phyloP scores from a whole-genome alignment of 2,888 invertebrate species.

The Dromius quadrimaculatus region DNA sequence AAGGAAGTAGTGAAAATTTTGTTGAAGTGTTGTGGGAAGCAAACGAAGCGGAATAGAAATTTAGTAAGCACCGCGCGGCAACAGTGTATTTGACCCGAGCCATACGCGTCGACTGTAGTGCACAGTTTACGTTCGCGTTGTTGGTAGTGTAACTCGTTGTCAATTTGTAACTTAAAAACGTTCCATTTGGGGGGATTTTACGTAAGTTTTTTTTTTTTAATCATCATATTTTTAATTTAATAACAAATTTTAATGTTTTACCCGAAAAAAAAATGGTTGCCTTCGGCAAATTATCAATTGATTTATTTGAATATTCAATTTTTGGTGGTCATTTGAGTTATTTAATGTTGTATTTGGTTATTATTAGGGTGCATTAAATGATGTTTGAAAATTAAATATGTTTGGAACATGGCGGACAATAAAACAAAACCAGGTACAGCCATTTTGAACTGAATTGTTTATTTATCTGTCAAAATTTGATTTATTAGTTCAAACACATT shows the following conservation, averaged over 20 bases:
- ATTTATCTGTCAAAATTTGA: too few relatives aligned
- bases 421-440: not conserved
- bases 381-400: constrained; percentile 35
- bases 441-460: not conserved
- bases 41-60: not conserved
- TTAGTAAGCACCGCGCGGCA: constrained; percentile 12
- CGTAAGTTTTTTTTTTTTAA: constrained; percentile 36
- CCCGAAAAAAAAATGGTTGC: too few relatives aligned
- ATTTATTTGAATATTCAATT: constrained; percentile 18
- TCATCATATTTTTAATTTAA: not conserved
- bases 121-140: constrained; percentile 23
- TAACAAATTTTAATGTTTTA: too few relatives aligned
- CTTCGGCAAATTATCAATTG: not conserved
- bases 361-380: constrained; percentile 4
- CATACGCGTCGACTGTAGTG: constrained; percentile 17
- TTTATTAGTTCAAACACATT: too few relatives aligned
- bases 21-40: not conserved
- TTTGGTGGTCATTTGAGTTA: constrained; percentile 4
- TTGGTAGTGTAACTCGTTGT: constrained; percentile 29
- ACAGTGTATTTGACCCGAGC: constrained; percentile 34
- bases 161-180: constrained; percentile 24
- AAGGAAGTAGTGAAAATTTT: not conserved
- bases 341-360: not conserved
- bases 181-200: constrained; percentile 13
- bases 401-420: constrained; percentile 24